phyloP scores from a whole-genome alignment of 2,888 invertebrate genomes.

The Eulithis prunata region DNA sequence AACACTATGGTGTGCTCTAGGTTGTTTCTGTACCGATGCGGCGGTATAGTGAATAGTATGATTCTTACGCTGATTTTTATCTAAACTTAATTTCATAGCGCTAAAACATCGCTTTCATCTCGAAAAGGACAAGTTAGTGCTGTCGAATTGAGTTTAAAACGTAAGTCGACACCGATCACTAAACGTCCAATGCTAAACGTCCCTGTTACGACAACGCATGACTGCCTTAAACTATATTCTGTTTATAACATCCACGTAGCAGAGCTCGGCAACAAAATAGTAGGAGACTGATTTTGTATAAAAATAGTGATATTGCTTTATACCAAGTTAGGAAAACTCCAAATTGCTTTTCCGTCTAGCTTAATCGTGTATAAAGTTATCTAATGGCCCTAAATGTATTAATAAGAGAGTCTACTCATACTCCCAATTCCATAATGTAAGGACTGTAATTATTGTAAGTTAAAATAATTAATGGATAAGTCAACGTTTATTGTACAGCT shows the following conservation, averaged over 20 bases:
- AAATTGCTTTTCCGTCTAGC: constrained; percentile 41
- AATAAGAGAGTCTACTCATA: constrained; percentile 61
- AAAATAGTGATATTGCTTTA: constrained; percentile 73
- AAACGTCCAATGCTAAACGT: constrained; percentile 74
- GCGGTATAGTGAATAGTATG: constrained; percentile 25
- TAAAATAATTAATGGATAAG: constrained; percentile 60
- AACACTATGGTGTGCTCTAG: constrained; percentile 68
- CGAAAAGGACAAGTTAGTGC: not conserved
- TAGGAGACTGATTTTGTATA: constrained; percentile 84
- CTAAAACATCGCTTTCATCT: not conserved
- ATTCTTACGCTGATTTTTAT: constrained; percentile 4
- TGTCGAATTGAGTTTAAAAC: not conserved
- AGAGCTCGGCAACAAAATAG: constrained; percentile 76
- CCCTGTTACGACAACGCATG: constrained; percentile 62
- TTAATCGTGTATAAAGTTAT: constrained; percentile 39
- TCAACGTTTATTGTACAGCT: constrained; percentile 78
- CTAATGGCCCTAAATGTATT: constrained; percentile 41
- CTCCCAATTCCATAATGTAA: constrained; percentile 75
- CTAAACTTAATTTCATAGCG: not conserved
- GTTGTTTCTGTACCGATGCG: constrained; percentile 53
- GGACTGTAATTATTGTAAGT: constrained; percentile 76
- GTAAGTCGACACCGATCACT: constrained; percentile 52
- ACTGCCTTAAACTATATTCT: constrained; percentile 58
- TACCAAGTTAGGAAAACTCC: constrained; percentile 70
- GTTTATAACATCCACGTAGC: constrained; percentile 57